Base-by-base conservation (phyloP, 2,113 vertebrate species). In the Ictalurus furcatus region DNA sequence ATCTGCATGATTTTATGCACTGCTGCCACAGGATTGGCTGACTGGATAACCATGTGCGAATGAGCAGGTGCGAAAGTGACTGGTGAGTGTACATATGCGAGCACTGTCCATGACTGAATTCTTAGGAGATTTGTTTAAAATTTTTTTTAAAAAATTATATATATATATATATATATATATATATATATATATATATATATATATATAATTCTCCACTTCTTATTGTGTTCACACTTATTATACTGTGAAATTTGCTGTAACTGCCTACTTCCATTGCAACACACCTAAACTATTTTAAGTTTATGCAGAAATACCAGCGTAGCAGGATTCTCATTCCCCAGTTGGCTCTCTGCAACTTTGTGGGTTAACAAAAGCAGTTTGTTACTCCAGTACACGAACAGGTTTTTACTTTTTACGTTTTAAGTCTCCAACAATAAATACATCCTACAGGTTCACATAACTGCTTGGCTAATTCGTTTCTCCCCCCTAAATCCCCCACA, bases 311-410 rank as follows among this genome's bases (percentile, higher is more conserved):
- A 89, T 74, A 59, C 73, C 40, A 87, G 80, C 4, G 21, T 21
- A 82, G 65, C 23, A 30, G 44, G 76, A 87, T 82, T 48, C 40
- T 48, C 25, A 40, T 34, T 85, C 16, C 14, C 25, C 30, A 56
- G 19, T 56, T 14, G n/a, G 4, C 61, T 67, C 59, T 54, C 25
- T 19, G 17, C 48, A 21, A 16, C 37, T 86, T 73, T 59, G 16
- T 71, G 79, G 8, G 54, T 34, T 44, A 44, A 91, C 87, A 91
- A 88, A 88, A n/a, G 13, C 19, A 87, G 34, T 11, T 74, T 85
- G 74, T 90, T 65, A 91, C 52, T 80, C 90, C 44, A 85, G 54
- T 8, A 61, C 65, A 69, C 19, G 37, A 69, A 54, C 40, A 56
- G 79, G 71, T 85, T 85, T n/a, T 48, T 48, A 48, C 44, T 48